Conservation (phyloP, 2,113 vertebrate genomes). For the Puffinus mauretanicus region DNA sequence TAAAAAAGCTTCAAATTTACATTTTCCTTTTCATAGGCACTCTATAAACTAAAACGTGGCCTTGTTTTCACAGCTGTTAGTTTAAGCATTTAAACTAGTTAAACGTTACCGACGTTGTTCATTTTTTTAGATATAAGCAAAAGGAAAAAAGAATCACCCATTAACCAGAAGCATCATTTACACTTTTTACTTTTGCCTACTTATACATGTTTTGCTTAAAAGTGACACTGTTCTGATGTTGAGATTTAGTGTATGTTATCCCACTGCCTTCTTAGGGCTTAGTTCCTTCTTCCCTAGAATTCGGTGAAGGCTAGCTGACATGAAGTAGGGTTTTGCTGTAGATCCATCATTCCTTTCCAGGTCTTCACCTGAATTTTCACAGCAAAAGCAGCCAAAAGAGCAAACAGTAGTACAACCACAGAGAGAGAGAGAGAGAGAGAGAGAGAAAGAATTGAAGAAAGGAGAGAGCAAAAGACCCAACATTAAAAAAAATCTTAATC, state of each 20-base stretch:
- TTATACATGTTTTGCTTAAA: conserved; percentile 48
- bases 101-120: neutral
- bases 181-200: conserved; percentile 52
- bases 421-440: neutral
- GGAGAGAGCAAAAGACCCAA: conserved; percentile 51
- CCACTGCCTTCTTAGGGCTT: conserved; percentile 76
- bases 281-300: conserved; percentile 88
- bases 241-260: conserved; percentile 59
- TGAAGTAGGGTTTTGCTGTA: conserved; percentile 90
- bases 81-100: conserved; percentile 10
- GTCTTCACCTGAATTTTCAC: conserved; percentile 87
- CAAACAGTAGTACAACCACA: neutral
- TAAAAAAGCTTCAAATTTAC: conserved; percentile 71
- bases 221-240: conserved; percentile 35
- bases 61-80: conserved; percentile 53
- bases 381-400: conserved; percentile 50
- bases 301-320: conserved; percentile 88
- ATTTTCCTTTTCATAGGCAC: conserved; percentile 68
- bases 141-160: conserved; percentile 59
- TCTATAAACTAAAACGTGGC: conserved; percentile 60
- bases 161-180: conserved; percentile 65
- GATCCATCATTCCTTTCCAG: conserved; percentile 95
- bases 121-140: conserved; percentile 19
- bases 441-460: neutral
- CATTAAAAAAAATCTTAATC: neutral